Percentiles rank a stretch among this genome's conserved stretches.
Evolutionary conservation across 2,888 invertebrate species (phyloP).

Genomic region (Lasioglossum pauxillum): DNA sequence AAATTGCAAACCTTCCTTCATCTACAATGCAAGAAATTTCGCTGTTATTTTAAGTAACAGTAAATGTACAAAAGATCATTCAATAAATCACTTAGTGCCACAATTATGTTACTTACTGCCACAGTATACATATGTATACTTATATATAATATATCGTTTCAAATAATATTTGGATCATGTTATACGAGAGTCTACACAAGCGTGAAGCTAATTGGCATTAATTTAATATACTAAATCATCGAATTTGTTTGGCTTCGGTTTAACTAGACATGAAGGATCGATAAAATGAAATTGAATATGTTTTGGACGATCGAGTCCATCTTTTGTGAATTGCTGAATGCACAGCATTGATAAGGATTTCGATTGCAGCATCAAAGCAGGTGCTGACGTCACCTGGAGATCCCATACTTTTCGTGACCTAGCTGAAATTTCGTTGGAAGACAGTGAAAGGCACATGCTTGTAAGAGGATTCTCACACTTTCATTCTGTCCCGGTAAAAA

Average conservation of each 20-base stretch:
- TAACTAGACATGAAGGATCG: background rate
- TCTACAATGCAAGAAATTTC: background rate
- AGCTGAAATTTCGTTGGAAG: conserved; percentile 43
- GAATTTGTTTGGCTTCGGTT: background rate
- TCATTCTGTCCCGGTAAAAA: conserved; percentile 64
- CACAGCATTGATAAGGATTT: background rate
- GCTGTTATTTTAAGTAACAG: background rate
- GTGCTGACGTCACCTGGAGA: background rate
- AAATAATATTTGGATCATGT: too few relatives aligned
- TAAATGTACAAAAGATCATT: background rate
- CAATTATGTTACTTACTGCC: background rate
- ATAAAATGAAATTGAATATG: background rate
- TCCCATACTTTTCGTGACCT: conserved; percentile 1
- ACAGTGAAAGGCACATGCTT: conserved; percentile 58
- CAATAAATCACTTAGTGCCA: background rate
- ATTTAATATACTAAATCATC: background rate
- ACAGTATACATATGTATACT: too few relatives aligned
- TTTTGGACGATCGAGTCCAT: background rate
- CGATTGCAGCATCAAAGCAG: background rate
- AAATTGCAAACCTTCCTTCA: background rate
- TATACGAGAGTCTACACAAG: background rate
- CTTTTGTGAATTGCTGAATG: background rate
- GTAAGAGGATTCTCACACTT: conserved; percentile 78
- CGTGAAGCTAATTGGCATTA: background rate
- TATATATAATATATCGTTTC: too few relatives aligned